Conservation (phyloP, 1,140 invertebrate genomes). For the Vanessa tameamea region DNA sequence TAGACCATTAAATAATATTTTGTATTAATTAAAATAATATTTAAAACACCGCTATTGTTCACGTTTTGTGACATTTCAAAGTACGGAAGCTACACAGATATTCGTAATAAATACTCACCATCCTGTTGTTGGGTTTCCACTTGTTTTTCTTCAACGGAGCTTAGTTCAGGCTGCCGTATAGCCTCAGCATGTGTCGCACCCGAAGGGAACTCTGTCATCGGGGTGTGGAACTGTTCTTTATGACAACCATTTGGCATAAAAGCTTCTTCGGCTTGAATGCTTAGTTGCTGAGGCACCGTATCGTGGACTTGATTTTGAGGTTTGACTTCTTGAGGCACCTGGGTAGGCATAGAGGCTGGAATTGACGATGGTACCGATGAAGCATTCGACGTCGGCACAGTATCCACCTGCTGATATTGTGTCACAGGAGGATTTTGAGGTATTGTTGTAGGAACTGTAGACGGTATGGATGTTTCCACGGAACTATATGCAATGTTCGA, state of each 20-base stretch:
- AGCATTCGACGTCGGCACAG: conserved; percentile 33
- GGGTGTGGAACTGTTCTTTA: conserved; percentile 72
- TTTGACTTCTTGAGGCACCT: conserved; percentile 24
- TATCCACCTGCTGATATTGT: conserved; percentile 43
- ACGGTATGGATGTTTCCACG: conserved; percentile 42
- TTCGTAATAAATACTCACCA: conserved; percentile 44
- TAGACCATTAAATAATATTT: no score
- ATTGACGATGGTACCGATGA: conserved; percentile 39
- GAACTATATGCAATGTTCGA: conserved; percentile 47
- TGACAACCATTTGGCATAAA: conserved; percentile 47
- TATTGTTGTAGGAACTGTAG: conserved; percentile 47
- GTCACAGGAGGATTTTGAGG: conserved; percentile 44
- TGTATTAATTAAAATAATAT: no score
- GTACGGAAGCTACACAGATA: no score
- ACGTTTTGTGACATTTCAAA: no score
- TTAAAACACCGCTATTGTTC: no score
- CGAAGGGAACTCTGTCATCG: conserved; percentile 65
- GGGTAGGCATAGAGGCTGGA: conserved; percentile 15
- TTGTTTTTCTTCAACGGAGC: conserved; percentile 64
- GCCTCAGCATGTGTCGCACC: conserved; percentile 52
- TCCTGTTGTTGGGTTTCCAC: conserved; percentile 57
- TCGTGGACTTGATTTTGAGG: conserved; percentile 41
- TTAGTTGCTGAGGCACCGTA: conserved; percentile 56
- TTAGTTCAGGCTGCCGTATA: conserved; percentile 61
- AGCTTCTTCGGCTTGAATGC: conserved; percentile 53